Conservation (phyloP, 2,113 vertebrate species). For the Istiophorus platypterus region DNA sequence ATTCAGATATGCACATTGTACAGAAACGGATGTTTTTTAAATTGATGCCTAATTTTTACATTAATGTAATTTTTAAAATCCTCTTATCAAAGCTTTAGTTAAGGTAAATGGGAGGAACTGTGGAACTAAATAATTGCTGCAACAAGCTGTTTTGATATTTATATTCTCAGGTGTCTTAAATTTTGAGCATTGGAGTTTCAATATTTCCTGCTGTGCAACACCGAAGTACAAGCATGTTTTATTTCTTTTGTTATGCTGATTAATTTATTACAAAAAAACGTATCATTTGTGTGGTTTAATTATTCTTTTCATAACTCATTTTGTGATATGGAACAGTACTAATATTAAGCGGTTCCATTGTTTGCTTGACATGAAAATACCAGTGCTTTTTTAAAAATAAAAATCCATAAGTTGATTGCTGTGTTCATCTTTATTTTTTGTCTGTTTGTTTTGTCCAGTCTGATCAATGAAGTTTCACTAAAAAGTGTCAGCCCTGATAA, state of each 20-base stretch:
- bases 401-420: constrained; percentile 63
- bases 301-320: constrained; percentile 79
- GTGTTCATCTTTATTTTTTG: constrained; percentile 1
- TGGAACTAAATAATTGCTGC: constrained; percentile 78
- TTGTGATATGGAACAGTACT: constrained; percentile 83
- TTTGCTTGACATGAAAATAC: constrained; percentile 84
- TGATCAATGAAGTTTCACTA: neutral
- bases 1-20: constrained; percentile 83
- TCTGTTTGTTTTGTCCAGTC: neutral
- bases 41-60: constrained; percentile 76
- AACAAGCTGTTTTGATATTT: constrained; percentile 82
- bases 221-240: constrained; percentile 78
- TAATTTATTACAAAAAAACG: constrained; percentile 84
- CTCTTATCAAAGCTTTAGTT: constrained; percentile 78
- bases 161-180: constrained; percentile 85
- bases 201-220: constrained; percentile 77
- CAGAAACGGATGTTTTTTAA: constrained; percentile 71
- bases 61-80: constrained; percentile 70
- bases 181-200: constrained; percentile 76
- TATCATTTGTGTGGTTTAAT: constrained; percentile 84
- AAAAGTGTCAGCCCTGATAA: neutral
- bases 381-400: constrained; percentile 81
- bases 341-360: constrained; percentile 78
- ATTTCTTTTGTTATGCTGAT: constrained; percentile 76
- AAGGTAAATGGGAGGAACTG: constrained; percentile 62